Base-by-base conservation (phyloP, 2,797 vertebrate genomes). In the Ctenochaetus hawaiiensis region DNA sequence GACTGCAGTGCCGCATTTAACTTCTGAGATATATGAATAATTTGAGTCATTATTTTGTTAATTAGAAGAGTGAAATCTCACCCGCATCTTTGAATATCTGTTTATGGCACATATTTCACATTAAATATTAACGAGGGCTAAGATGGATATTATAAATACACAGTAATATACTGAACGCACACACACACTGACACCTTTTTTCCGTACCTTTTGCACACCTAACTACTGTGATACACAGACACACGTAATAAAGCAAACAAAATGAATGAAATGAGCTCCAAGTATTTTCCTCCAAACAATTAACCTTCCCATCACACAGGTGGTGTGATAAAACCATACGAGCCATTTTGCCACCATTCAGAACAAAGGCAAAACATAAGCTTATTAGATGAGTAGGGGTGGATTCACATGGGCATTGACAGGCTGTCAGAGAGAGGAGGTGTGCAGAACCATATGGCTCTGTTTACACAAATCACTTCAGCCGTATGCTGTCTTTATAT, bases 371-470 rank as follows among this genome's bases (percentile, higher is more conserved):
- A 60, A 67, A 85, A 56, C 45, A 75, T 44, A 26, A 49, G 76
- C 69, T 68, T 68, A 77, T 85, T 64, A 76, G 57, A 67, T 61
- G 68, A 80, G 65, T 22, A 10, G 68, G 23, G 57, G 34, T 34
- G 69, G 72, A 72, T 67, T 61, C 61, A 69, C 52, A 71, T 54
- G 62, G 63, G 67, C 51, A 71, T n/a, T 79, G 76, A 67, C 77
- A 76, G 41, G 48, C 47, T 74, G 74, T 52, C 61, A 67, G 57
- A 75, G 30, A 71, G 49, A 52, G 34, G 66, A 67, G 57, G 47
- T 75, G 75, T 30, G 65, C 68, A 53, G 2, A 67, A 68, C 67
- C 83, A 89, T 84, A 86, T 85, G 83, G 80, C 69, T 80, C 78
- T 65, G 53, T 85, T 80, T 80, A 68, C 72, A 74, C 22, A 60